Evolutionary conservation across 2,888 invertebrate species (phyloP).

Genomic region (Tachina grossa): DNA sequence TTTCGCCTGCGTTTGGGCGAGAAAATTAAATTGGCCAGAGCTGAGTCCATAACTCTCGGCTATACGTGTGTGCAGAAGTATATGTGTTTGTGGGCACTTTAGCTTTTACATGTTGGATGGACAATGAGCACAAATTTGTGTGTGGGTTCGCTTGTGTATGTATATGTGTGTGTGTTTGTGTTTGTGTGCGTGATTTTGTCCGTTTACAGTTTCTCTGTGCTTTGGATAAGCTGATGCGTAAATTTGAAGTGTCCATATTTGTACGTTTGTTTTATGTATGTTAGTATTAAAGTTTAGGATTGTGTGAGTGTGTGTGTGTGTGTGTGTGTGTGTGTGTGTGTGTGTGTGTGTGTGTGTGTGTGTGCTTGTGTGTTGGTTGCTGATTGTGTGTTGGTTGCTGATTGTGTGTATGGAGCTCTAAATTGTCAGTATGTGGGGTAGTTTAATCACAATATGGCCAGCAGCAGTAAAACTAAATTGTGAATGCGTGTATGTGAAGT

Average conservation of each 20-base stretch:
- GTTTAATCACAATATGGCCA: slow-evolving; percentile 67
- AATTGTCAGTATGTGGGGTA: slow-evolving; percentile 51
- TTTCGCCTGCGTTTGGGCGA: slow-evolving; percentile 75
- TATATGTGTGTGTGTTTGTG: slow-evolving; percentile 1
- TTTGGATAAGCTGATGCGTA: slow-evolving; percentile 64
- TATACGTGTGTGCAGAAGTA: slow-evolving; percentile 53
- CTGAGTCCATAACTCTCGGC: slow-evolving; percentile 75
- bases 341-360: slow-evolving; percentile 42
- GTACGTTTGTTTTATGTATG: slow-evolving; percentile 45
- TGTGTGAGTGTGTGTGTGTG: slow-evolving; percentile 23
- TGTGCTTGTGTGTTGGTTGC: background rate
- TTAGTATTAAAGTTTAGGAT: slow-evolving; percentile 53
- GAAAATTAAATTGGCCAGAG: slow-evolving; percentile 78
- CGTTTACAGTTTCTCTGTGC: slow-evolving; percentile 68
- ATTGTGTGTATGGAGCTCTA: slow-evolving; percentile 33
- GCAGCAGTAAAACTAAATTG: slow-evolving; percentile 61
- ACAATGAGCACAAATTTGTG: slow-evolving; percentile 35
- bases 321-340: slow-evolving; percentile 3
- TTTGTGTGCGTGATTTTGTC: slow-evolving; percentile 58
- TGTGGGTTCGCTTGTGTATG: background rate
- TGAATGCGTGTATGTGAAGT: slow-evolving; percentile 65
- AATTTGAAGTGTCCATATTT: slow-evolving; percentile 66
- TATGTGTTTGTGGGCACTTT: slow-evolving; percentile 52
- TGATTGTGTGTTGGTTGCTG: slow-evolving; percentile 15
- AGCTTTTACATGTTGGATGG: slow-evolving; percentile 46